Evolutionary conservation across 1,140 invertebrate species (phyloP).

Genomic region (Yoshiicerus persimilis): DNA sequence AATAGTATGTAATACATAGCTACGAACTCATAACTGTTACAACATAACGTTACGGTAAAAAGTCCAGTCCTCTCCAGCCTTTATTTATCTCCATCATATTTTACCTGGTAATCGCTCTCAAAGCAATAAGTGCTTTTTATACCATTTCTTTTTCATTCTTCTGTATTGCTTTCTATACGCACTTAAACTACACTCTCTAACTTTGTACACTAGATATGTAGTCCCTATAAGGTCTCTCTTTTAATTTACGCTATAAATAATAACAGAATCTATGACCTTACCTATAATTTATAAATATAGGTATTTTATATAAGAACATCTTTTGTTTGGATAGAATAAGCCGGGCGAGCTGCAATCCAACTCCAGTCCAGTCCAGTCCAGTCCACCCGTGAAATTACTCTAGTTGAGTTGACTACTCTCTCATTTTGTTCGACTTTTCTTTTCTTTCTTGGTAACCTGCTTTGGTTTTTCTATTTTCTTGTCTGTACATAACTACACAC

Average conservation of each 20-base stretch:
- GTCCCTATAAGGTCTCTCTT: too few species aligned
- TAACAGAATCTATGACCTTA: neutral
- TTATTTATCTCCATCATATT: slow-evolving; percentile 15
- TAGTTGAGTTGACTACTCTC: neutral
- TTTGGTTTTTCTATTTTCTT: neutral
- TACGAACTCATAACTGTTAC: neutral
- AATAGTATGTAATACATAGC: neutral
- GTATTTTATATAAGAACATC: neutral
- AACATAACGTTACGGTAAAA: neutral
- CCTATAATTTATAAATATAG: too few species aligned
- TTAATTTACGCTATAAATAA: neutral
- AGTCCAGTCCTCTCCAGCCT: neutral
- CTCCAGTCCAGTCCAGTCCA: neutral
- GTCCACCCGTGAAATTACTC: slow-evolving; percentile 18
- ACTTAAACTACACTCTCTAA: neutral
- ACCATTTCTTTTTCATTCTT: neutral
- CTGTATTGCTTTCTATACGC: neutral
- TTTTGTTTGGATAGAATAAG: neutral
- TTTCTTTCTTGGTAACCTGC: neutral
- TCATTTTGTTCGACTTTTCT: slow-evolving; percentile 8
- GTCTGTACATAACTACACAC: neutral
- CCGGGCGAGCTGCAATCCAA: neutral
- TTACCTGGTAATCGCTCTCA: slow-evolving; percentile 1
- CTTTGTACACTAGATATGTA: too few species aligned
- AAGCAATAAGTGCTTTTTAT: neutral